phyloP scores from a whole-genome alignment of 2,797 vertebrate species.

The Amniataba percoides region DNA sequence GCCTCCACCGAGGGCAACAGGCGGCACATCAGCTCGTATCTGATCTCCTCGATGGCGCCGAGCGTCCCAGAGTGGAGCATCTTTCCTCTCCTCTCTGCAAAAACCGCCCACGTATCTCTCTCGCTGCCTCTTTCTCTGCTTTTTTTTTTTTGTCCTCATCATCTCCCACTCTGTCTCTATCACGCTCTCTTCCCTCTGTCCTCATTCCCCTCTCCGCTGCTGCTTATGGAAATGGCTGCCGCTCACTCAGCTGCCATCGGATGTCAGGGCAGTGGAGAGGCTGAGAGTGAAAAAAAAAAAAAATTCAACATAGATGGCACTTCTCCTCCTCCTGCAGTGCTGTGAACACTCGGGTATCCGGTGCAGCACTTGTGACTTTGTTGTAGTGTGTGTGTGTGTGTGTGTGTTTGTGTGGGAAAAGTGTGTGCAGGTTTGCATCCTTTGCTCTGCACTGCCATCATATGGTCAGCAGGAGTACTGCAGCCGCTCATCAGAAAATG shows the following conservation, averaged over 20 bases:
- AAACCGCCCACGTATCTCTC: slow-evolving; percentile 44
- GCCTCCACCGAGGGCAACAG: slow-evolving; percentile 32
- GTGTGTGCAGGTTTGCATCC: not conserved
- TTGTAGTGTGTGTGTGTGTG: not conserved
- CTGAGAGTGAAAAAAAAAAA: slow-evolving; percentile 2
- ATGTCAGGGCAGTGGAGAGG: slow-evolving; percentile 12
- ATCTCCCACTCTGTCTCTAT: slow-evolving; percentile 41
- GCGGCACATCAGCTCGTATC: slow-evolving; percentile 11
- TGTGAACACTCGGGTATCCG: slow-evolving; percentile 18
- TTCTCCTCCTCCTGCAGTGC: slow-evolving; percentile 9
- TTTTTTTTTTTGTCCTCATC: not conserved
- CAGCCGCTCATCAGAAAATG: not conserved
- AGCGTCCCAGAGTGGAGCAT: slow-evolving; percentile 45
- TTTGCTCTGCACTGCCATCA: slow-evolving; percentile 58
- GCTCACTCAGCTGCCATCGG: not conserved
- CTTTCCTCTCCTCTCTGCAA: slow-evolving; percentile 31
- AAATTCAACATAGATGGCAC: slow-evolving; percentile 6
- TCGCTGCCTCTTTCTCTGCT: not conserved
- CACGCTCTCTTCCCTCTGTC: slow-evolving; percentile 37
- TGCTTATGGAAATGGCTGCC: slow-evolving; percentile 30
- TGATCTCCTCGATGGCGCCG: slow-evolving; percentile 11
- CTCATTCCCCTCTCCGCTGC: slow-evolving; percentile 25
- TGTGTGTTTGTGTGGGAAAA: not conserved
- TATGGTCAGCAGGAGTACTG: slow-evolving; percentile 37
- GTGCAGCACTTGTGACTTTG: slow-evolving; percentile 29